Evolutionary conservation across 2,797 vertebrate species (phyloP).

Genomic region (Bryconaethiops microstoma): DNA sequence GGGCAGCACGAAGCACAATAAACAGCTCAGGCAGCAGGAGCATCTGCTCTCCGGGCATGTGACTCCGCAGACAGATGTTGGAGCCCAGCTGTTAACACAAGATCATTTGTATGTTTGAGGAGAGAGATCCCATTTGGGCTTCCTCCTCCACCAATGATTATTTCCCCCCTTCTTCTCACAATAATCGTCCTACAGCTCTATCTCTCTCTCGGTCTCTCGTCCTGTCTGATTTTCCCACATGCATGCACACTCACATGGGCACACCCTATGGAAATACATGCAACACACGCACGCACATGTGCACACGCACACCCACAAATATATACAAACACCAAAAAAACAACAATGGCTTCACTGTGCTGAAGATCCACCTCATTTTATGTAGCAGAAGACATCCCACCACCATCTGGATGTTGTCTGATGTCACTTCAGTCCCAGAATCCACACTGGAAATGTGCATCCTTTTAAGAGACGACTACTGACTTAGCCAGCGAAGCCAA

Average conservation of each 20-base stretch:
- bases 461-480: slow-evolving; percentile 4
- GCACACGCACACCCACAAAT: slow-evolving; percentile 16
- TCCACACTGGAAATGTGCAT: neutral
- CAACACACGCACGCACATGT: slow-evolving; percentile 15
- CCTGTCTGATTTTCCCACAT: slow-evolving; percentile 34
- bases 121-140: slow-evolving; percentile 87
- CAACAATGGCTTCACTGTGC: slow-evolving; percentile 43
- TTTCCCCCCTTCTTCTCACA: slow-evolving; percentile 76
- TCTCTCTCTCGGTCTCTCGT: slow-evolving; percentile 21
- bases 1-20: slow-evolving; percentile 72
- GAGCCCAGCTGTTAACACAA: slow-evolving; percentile 93
- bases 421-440: slow-evolving; percentile 11
- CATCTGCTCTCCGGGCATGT: slow-evolving; percentile 92
- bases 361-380: slow-evolving; percentile 53
- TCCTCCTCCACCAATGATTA: slow-evolving; percentile 86
- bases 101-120: slow-evolving; percentile 93
- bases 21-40: slow-evolving; percentile 87
- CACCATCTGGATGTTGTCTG: slow-evolving; percentile 29
- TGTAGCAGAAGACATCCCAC: slow-evolving; percentile 32
- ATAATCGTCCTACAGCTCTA: slow-evolving; percentile 64
- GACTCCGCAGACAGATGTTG: slow-evolving; percentile 95
- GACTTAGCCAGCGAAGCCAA: neutral
- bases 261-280: slow-evolving; percentile 15
- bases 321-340: neutral
- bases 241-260: slow-evolving; percentile 2